Base-by-base conservation (phyloP, 2,888 invertebrate species). In the Stenodema calcarata region DNA sequence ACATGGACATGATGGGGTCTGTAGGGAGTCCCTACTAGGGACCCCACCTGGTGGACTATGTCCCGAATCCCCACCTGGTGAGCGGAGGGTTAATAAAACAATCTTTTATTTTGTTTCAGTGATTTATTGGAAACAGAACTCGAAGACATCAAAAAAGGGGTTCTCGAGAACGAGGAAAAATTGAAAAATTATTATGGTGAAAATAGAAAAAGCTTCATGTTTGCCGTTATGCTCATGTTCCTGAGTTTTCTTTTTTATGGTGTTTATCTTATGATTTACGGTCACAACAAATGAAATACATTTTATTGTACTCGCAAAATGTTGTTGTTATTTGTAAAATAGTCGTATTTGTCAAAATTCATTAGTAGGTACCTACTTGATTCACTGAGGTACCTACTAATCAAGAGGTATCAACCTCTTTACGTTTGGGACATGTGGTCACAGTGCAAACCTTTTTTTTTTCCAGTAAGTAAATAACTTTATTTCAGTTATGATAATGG, bases 171-270 rank as follows among this genome's bases (percentile, higher is more conserved):
- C 44, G 87, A 89, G 83, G 80, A 84, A 27, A 87, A 87, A 1
- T 75, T 89, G n/a, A 87, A 85, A 75, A 78, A 70, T 12, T 87
- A 87, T 70, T 86, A 88, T 73, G 86, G 88, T 18, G 87, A 89
- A 87, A 89, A 89, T 23, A 86, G 88, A 27, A 89, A 88, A 86
- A 87, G 86, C 81, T 88, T 88, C 79, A 87, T 87, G 50, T 87
- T 89, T 85, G 88, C 88, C 28, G 88, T 88, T 16, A 35, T 89
- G 75, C 78, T 89, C 12, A 89, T 89, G 89, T 89, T 89, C 82
- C 88, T 88, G 54, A 87, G 87, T 86, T 89, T 89, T 78, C 87
- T 89, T 16, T 79, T 88, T 73, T 89, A 88, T 81, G 89, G 88
- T 12, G 23, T 88, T 4, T 89, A 89, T 79, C 23, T 84, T 50